Evolutionary conservation across 2,113 vertebrate genomes (phyloP), one percentile per base, ranked within the genome.

Genomic region (Vanacampus margaritifer): DNA sequence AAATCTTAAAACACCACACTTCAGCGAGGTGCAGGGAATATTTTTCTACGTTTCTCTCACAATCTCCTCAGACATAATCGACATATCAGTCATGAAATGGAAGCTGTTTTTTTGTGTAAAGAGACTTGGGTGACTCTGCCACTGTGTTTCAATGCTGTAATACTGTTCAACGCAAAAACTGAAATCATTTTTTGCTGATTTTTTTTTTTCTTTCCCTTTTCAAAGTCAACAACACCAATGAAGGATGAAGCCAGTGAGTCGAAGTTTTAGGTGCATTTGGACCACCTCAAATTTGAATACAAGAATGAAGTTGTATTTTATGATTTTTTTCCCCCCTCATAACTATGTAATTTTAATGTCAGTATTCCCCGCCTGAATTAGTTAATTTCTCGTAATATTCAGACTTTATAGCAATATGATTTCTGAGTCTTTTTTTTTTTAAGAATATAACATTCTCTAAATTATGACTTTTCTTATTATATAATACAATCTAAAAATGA

Each of bases 31-130:
- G 79, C 83, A 82, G 87, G 89, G 83, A 89, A 86, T 92, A 90
- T 89, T 89, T 91, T 91, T 92, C 77, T 90, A 89, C 81, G 80
- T 90, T 86, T 86, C 82, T 81, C 76, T 41, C 89, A 89, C 87
- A 85, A 73, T 73, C 84, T 83, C 81, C 82, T 83, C 86, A 74
- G 76, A 79, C 64, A 57, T 89, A 85, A 89, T 86, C 88, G 86
- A 86, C 74, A 78, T 80, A 80, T 84, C 76, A 74, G 6, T 46
- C 43, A 41, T 39, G 16, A 62, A 35, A 35, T 32, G 41, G 28
- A 28, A 28, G 41, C 32, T 46, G 63, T 28, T 65, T 65, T 21
- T 8, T 14, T 26, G 9, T 28, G 26, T 17, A 50, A 65, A 50
- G 24, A 48, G 60, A 62, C 60, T 62, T 43, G 60, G 60, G 37